A percentile compares a stretch with the other conserved stretches of the same genome.
phyloP scores from a whole-genome alignment of 1,140 invertebrate genomes.

The Formica selysi region DNA sequence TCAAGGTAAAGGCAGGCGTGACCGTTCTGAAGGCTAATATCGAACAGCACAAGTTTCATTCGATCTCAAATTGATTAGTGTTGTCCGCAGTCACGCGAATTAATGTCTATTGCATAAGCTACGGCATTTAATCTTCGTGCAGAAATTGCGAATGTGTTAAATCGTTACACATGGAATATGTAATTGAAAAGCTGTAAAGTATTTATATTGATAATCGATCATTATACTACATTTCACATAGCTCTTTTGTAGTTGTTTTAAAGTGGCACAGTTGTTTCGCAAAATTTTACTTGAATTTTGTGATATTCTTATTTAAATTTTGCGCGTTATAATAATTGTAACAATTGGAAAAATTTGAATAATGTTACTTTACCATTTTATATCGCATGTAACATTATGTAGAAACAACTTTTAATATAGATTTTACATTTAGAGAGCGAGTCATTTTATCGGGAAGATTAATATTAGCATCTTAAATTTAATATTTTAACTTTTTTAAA shows the following conservation, averaged over 20 bases:
- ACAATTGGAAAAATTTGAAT: conserved; percentile 4
- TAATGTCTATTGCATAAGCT: conserved; percentile 16
- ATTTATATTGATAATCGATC: neutral
- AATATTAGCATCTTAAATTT: conserved; percentile 9
- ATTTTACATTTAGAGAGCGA: neutral
- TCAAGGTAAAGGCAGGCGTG: neutral
- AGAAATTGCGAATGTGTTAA: neutral
- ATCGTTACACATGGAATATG: neutral
- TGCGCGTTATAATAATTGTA: neutral
- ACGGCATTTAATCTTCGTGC: conserved; percentile 23
- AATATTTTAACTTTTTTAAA: neutral
- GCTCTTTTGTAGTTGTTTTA: neutral
- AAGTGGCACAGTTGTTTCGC: neutral
- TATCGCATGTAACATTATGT: neutral
- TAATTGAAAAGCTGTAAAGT: neutral
- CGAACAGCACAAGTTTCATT: conserved; percentile 3
- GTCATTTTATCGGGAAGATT: neutral
- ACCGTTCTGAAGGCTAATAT: conserved; percentile 10
- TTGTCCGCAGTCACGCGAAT: conserved; percentile 22
- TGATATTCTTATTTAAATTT: neutral
- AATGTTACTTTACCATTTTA: neutral
- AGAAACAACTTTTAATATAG: neutral
- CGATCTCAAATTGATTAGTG: conserved; percentile 64
- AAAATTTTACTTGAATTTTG: conserved; percentile 15
- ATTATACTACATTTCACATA: neutral